Conservation (phyloP, 2,888 invertebrate genomes). For the Seira musarum region DNA sequence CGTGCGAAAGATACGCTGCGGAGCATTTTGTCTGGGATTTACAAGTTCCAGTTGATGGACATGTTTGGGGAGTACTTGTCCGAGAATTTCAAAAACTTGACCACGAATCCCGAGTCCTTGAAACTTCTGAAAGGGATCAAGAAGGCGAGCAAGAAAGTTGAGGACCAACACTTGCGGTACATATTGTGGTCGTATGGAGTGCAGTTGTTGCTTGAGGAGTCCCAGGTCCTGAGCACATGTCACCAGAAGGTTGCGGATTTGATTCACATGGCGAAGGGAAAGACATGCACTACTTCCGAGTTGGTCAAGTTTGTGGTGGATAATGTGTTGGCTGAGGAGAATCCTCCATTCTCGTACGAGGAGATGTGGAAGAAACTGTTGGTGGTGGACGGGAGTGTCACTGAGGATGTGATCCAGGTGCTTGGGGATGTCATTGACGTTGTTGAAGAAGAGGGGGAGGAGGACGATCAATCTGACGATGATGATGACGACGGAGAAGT, state of each 20-base stretch:
- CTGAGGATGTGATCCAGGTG: conserved; percentile 52
- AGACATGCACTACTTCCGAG: conserved; percentile 20
- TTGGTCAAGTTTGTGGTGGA: conserved; percentile 38
- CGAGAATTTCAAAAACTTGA: conserved; percentile 16
- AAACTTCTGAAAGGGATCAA: conserved; percentile 35
- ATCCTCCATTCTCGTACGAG: conserved; percentile 55
- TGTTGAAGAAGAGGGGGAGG: conserved; percentile 41
- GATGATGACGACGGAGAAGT: conserved; percentile 47
- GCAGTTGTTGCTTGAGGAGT: conserved; percentile 24
- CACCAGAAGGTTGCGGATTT: conserved; percentile 25
- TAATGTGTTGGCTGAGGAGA: conserved; percentile 25
- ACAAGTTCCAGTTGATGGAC: conserved; percentile 27
- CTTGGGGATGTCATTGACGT: conserved; percentile 60
- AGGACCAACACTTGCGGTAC: conserved; percentile 29
- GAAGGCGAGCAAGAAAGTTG: conserved; percentile 34
- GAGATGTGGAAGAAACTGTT: conserved; percentile 52
- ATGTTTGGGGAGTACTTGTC: conserved; percentile 12
- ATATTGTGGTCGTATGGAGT: conserved; percentile 32
- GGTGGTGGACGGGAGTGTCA: conserved; percentile 52
- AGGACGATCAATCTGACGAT: conserved; percentile 30
- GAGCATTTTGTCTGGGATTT: conserved; percentile 18
- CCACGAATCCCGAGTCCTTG: neutral
- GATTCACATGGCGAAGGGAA: conserved; percentile 31
- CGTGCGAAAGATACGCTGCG: conserved; percentile 9
- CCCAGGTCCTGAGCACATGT: conserved; percentile 26